Evolutionary conservation across 2,888 invertebrate genomes (phyloP), one percentile per base, ranked within the genome.

Genomic region (Mesorhabditis sp.): DNA sequence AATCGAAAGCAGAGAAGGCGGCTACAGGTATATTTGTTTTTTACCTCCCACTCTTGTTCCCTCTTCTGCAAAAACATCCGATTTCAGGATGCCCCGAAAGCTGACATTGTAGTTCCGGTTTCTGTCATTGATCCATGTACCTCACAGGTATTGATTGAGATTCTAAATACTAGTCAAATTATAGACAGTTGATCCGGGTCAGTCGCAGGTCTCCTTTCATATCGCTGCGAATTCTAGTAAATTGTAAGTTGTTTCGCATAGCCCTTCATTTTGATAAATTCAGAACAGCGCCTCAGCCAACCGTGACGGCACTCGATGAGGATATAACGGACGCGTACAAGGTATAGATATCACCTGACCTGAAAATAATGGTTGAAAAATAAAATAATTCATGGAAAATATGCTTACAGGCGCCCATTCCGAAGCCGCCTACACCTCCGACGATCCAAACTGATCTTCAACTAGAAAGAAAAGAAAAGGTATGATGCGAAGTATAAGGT

Each of bases 401-500:
- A 28, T 28, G 28, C 28, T 28, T 28, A 28, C 28, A 28, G 28
- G 28, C 28, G 28, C 28, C 28, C 28, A 28, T 28, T 28, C 58
- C 45, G 10, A 5, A n/a, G 10, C 73, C 74, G 4, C 77, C 77
- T 5, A 58, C 62, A 43, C 76, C 77, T 61, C 74, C 77, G 6
- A 43, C 68, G 0, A 66, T 74, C 7, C 71, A 67, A 5, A 71
- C 65, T 65, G 63, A 72, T 4, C 72, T 67, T 4, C 77, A 78
- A 66, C 67, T 78, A n/a, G 78, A 76, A 62, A 68, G 78, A 62
- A 76, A 78, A 45, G 78, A 78, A 50, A 72, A 74, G 62, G 77
- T 71, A 28, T 13, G 15, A 43, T 13, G 43, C 6, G 6, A 28
- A 28, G 28, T 28, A 28, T 28, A 28, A 28, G 28, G 2, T 28